A percentile compares a stretch with the other conserved stretches of the same genome.
These are phyloP conservation scores for Drosophila tristis DNA, from an alignment of 1,140 invertebrate genomes.

Conservation along the genomic window DNA sequence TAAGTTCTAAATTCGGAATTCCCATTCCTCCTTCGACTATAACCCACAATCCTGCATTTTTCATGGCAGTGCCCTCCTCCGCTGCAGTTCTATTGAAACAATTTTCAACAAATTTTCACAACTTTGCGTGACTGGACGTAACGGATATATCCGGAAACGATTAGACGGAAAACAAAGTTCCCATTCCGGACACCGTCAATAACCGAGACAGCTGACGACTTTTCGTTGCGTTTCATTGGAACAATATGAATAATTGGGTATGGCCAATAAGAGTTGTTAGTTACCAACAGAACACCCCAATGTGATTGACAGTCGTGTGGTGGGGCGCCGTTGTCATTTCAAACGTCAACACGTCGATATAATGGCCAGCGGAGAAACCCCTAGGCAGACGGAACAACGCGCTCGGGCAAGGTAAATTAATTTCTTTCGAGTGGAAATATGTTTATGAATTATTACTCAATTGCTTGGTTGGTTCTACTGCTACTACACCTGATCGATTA, in stretches of 20 bases:
- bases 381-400: slow-evolving; percentile 8
- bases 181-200: slow-evolving; percentile 38
- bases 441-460: slow-evolving; percentile 81
- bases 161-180: slow-evolving; percentile 24
- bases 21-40: not conserved
- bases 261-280: slow-evolving; percentile 64
- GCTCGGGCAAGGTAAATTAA: slow-evolving; percentile 69
- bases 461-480: slow-evolving; percentile 30
- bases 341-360: slow-evolving; percentile 76
- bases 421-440: slow-evolving; percentile 74
- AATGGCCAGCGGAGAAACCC: slow-evolving; percentile 51
- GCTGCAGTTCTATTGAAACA: slow-evolving; percentile 10
- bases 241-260: slow-evolving; percentile 80
- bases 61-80: slow-evolving; percentile 1
- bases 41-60: slow-evolving; percentile 19
- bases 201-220: slow-evolving; percentile 61
- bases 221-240: slow-evolving; percentile 59
- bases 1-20: not conserved
- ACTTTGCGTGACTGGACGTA: slow-evolving; percentile 45
- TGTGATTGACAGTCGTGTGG: slow-evolving; percentile 71
- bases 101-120: slow-evolving; percentile 53
- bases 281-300: slow-evolving; percentile 61
- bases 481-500: slow-evolving; percentile 77
- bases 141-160: slow-evolving; percentile 32
- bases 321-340: slow-evolving; percentile 59